Base-by-base conservation (phyloP, 2,888 invertebrate species). In the Camponotus fellah region DNA sequence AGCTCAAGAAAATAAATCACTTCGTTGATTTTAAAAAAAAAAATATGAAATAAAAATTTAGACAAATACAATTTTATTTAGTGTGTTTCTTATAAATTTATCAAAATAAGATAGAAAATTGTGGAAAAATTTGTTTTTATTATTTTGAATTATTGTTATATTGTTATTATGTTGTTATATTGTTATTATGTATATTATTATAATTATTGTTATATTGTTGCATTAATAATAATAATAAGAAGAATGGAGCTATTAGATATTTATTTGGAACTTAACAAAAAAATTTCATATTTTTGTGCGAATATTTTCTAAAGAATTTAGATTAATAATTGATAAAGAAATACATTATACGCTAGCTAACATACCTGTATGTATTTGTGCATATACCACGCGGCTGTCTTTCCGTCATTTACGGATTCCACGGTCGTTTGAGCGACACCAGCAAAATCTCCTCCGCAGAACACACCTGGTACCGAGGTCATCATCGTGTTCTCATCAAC, bases 371-470 rank as follows among this genome's bases (percentile, higher is more conserved):
- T 95, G 92, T 97, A 97, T 90, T 97, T 97, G 94, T 99, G 99
- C 92, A 99, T 99, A 91, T 96, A 96, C 99, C 99, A 99, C 3
- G 99, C 98, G 0, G 99, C 99, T 0, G 97, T 98, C 95, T 99
- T 99, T 49, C 99, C 99, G 95, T 99, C 99, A 93, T 99, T 99
- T 0, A 99, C 99, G 0, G 99, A 98, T 95, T 99, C 99, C 0
- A 99, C 99, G 0, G 99, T 99, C 0, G 99, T 99, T 95, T 99
- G 99, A 0, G 99, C 98, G 56, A 98, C 96, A 0, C 99, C 99
- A 0, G 98, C 99, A 64, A 99, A 94, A 95, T 99, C 99, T 0
- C 99, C 99, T 0, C 99, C 99, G 90, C 98, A 97, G 95, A 99
- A 99, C 12, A 99, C 98, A 91, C 96, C 96, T 0, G 97, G 96